Base-by-base conservation (phyloP, 2,888 invertebrate species). In the Ochropacha duplaris region DNA sequence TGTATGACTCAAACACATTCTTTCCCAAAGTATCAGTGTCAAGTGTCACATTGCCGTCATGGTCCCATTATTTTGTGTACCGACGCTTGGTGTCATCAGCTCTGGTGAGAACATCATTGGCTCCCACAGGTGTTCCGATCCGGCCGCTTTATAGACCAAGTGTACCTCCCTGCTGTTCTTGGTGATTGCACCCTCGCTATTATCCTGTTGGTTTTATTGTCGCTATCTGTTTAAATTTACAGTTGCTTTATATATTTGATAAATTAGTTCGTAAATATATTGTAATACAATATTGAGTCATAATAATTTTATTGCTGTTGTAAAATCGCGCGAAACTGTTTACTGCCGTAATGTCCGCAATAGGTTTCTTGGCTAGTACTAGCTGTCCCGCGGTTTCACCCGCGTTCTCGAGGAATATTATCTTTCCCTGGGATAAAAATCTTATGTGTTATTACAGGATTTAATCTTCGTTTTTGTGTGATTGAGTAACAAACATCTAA, bases 21-120 rank as follows among this genome's bases (percentile, higher is more conserved):
- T 52, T 52, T 52, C 31, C 22, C 19, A 52, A 52, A 31, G 52
- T 52, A 31, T 19, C 31, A 52, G 52, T 31, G 14, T 52, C 52
- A 22, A 22, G 31, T 52, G 22, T 52, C 22, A 14, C 22, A 52
- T 52, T 19, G 12, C 31, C 9, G 52, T 31, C 31, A 52, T 34
- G 31, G 52, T 31, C 31, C 22, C 52, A 31, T 52, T 52, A 0
- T 14, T 19, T 44, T 19, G 44, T 19, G 44, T 44, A 44, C 44
- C 44, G 44, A 12, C 22, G 52, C 19, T 52, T 19, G 34, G 31
- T 26, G 52, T 52, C 44, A 19, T 19, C 44, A 19, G 8, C 44
- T 19, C 44, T 44, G n/a, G 52, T 52, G 52, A 31, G 31, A 52
- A 52, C 34, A 31, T 22, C 34, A 8, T 11, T 19, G 22, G 52